A percentile compares a stretch with the other conserved stretches of the same genome.
phyloP scores from a whole-genome alignment of 2,888 invertebrate species.

The Odontomyia ornata region DNA sequence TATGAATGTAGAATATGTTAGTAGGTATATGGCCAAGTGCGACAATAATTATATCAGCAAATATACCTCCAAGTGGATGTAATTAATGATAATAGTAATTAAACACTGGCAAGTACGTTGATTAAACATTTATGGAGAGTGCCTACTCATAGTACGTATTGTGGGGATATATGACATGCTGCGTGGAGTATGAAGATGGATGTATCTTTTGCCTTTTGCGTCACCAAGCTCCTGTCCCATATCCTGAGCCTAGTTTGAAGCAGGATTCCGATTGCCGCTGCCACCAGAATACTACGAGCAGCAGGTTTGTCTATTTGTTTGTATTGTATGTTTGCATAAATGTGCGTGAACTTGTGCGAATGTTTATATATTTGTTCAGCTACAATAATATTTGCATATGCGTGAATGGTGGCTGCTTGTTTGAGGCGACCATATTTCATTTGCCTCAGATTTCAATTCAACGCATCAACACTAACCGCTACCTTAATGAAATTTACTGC shows the following conservation, averaged over 20 bases:
- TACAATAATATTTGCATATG: slow-evolving; percentile 47
- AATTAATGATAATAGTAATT: slow-evolving; percentile 56
- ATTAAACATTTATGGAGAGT: slow-evolving; percentile 53
- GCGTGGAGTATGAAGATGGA: not conserved
- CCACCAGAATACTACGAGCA: not conserved
- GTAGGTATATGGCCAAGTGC: slow-evolving; percentile 49
- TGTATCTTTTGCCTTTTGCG: slow-evolving; percentile 1
- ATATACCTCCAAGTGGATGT: slow-evolving; percentile 50
- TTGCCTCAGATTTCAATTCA: slow-evolving; percentile 41
- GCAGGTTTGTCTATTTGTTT: slow-evolving; percentile 24
- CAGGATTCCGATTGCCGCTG: not conserved
- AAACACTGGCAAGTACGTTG: slow-evolving; percentile 54
- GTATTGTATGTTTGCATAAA: slow-evolving; percentile 25
- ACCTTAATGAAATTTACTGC: slow-evolving; percentile 39
- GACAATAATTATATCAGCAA: slow-evolving; percentile 55
- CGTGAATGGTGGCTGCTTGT: slow-evolving; percentile 43
- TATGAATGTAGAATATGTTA: not conserved
- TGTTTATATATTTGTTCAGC: slow-evolving; percentile 43
- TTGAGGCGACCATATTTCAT: slow-evolving; percentile 47
- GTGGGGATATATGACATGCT: not conserved
- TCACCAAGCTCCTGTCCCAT: not conserved
- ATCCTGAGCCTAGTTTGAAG: not conserved
- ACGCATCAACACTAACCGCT: slow-evolving; percentile 27
- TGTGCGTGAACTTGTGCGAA: slow-evolving; percentile 29
- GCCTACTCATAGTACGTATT: not conserved